These are phyloP conservation scores for Lophura nycthemera DNA, from an alignment of 2,113 vertebrate species.

Conservation along the genomic window DNA sequence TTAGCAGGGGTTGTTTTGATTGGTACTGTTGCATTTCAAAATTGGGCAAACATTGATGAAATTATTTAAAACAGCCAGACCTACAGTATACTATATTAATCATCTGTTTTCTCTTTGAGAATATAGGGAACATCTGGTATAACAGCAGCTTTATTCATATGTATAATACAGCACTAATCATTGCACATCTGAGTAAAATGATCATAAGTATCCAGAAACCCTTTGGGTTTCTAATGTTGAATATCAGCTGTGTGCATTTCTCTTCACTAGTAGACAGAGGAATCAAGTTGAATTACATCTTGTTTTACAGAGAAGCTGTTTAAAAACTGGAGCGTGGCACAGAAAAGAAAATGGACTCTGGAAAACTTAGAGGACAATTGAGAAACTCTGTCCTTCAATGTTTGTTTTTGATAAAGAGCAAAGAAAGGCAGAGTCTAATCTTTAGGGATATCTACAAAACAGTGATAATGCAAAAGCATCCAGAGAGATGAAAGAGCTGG, in stretches of 20 bases:
- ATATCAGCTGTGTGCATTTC: not conserved
- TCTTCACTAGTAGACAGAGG: not conserved
- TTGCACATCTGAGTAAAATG: not conserved
- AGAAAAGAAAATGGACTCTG: not conserved
- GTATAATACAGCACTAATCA: not conserved
- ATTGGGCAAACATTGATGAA: not conserved
- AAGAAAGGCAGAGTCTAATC: not conserved
- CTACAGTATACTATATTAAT: not conserved
- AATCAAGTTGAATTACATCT: not conserved
- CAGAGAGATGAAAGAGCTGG: slow-evolving; percentile 29
- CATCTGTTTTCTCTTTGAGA: not conserved
- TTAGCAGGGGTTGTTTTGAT: not conserved
- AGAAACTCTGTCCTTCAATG: not conserved
- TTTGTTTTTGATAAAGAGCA: not conserved
- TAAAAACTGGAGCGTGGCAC: not conserved
- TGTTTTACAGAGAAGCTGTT: not conserved
- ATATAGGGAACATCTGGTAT: not conserved
- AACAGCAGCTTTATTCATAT: not conserved
- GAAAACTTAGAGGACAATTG: not conserved
- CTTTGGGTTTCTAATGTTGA: not conserved
- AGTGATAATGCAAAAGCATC: not conserved
- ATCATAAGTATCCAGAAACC: not conserved
- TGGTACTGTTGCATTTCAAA: not conserved
- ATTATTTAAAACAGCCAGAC: not conserved
- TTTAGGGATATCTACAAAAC: not conserved